phyloP scores from a whole-genome alignment of 1,140 invertebrate genomes.

The Meloidogyne floridensis region DNA sequence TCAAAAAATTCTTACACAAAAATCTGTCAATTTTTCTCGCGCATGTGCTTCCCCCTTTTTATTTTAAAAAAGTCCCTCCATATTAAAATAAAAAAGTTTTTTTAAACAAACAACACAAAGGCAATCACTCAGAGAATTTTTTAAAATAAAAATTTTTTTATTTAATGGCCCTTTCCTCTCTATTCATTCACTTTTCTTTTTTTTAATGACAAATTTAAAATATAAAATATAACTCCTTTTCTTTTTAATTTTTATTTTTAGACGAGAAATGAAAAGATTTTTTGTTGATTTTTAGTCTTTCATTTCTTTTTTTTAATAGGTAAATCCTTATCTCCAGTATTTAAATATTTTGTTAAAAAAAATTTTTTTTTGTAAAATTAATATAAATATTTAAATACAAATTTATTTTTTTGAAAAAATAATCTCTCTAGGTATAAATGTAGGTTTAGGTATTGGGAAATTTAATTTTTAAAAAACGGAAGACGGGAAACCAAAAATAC shows the following conservation, averaged over 20 bases:
- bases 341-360: not conserved
- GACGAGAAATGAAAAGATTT: not conserved
- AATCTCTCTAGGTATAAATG: no score
- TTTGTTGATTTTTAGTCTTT: not conserved
- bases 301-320: not conserved
- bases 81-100: not conserved
- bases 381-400: no score
- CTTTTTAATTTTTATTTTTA: not conserved
- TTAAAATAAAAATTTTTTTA: not conserved
- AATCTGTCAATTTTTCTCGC: slow-evolving; percentile 2
- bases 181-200: not conserved
- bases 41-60: not conserved
- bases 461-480: no score
- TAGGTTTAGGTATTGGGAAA: no score
- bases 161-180: not conserved
- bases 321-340: not conserved
- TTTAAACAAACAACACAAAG: not conserved
- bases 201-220: slow-evolving; percentile 3
- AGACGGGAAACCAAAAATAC: no score
- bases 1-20: not conserved
- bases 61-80: not conserved
- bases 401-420: no score
- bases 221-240: not conserved
- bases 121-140: slow-evolving; percentile 9
- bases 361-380: not conserved